These are phyloP conservation scores for Tribolium madens DNA, from an alignment of 1,140 invertebrate genomes.

Conservation along the genomic window DNA sequence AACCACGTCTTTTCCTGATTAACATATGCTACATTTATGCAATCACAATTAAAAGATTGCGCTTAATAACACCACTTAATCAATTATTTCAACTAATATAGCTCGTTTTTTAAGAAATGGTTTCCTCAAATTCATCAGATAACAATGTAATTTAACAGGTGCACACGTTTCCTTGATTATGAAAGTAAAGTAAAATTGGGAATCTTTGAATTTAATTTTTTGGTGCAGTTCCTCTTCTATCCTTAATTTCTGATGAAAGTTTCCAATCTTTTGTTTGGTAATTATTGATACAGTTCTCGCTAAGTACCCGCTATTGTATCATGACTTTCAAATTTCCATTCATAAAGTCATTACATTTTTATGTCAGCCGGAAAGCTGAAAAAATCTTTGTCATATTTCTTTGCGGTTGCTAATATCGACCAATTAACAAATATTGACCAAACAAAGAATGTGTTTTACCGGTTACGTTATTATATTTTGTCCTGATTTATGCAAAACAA, in stretches of 20 bases:
- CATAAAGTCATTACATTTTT: slow-evolving; percentile 16
- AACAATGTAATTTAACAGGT: slow-evolving; percentile 11
- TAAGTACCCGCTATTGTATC: slow-evolving; percentile 18
- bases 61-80: not conserved
- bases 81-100: slow-evolving; percentile 17
- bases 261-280: slow-evolving; percentile 18
- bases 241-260: slow-evolving; percentile 22
- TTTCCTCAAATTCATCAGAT: slow-evolving; percentile 14
- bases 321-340: slow-evolving; percentile 39
- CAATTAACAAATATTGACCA: slow-evolving; percentile 1
- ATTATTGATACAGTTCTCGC: slow-evolving; percentile 17
- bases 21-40: slow-evolving; percentile 1
- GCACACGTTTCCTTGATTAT: slow-evolving; percentile 16
- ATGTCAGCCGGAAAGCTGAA: not conserved
- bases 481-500: not conserved
- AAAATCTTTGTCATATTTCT: not conserved
- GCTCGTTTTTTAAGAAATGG: not conserved
- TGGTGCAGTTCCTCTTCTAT: not conserved
- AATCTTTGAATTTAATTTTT: not conserved
- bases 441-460: not conserved
- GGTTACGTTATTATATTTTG: not conserved
- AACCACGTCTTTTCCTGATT: not conserved
- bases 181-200: not conserved
- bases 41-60: not conserved
- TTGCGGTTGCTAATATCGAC: not conserved